Percentiles rank a stretch among this genome's conserved stretches.
Evolutionary conservation across 2,888 invertebrate genomes (phyloP).

Genomic region (Glyphotaelius pellucidus): DNA sequence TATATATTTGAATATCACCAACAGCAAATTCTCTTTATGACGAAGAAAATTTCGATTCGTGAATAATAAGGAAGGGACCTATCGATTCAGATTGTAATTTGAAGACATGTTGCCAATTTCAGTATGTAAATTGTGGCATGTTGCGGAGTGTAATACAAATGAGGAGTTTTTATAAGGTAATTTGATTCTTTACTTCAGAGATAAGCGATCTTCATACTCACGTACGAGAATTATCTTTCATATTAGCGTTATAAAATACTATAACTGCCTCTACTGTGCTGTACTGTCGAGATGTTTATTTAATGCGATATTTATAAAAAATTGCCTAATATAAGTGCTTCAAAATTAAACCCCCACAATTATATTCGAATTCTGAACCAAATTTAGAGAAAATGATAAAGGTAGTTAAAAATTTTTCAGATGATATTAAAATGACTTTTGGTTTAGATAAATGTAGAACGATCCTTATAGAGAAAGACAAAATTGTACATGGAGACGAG

Average conservation of each 20-base stretch:
- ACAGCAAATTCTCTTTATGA: conserved; percentile 13
- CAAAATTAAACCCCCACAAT: too few relatives aligned
- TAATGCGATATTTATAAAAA: too few relatives aligned
- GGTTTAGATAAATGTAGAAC: too few relatives aligned
- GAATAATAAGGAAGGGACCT: conserved; percentile 30
- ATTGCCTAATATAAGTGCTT: too few relatives aligned
- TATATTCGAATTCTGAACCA: too few relatives aligned
- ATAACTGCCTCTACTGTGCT: neutral
- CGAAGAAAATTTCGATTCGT: conserved; percentile 8
- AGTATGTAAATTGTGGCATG: neutral
- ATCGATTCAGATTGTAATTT: conserved; percentile 2
- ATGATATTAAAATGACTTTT: too few relatives aligned
- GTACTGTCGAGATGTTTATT: too few relatives aligned
- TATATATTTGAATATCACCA: conserved; percentile 32
- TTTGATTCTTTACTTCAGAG: neutral
- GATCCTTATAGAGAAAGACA: too few relatives aligned
- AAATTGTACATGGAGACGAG: too few relatives aligned
- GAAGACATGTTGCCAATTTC: neutral
- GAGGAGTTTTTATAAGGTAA: neutral
- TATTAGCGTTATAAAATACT: neutral
- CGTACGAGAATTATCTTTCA: neutral
- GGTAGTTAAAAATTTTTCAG: too few relatives aligned
- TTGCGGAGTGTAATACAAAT: neutral
- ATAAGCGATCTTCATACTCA: neutral
- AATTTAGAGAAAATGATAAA: too few relatives aligned